These are phyloP conservation scores for Clytia hemisphaerica DNA, from an alignment of 30 jellyfish, hydroid and myxozoan genomes.

Conservation along the genomic window DNA sequence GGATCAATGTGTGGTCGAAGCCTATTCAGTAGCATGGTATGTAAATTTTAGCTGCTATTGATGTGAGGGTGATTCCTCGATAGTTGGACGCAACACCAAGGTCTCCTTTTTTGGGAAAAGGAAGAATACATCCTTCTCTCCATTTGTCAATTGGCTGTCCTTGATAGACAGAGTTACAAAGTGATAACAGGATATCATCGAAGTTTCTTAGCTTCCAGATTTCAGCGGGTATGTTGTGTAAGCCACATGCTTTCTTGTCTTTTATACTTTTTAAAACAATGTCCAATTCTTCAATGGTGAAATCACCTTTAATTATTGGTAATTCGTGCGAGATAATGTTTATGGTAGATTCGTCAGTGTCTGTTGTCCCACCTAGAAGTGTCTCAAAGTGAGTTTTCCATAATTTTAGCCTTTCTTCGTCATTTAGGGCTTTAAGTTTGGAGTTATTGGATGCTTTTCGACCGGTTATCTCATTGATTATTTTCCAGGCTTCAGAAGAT, in stretches of 20 bases:
- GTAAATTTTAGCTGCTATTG: background rate
- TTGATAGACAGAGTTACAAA: conserved; percentile 6
- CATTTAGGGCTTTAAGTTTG: conserved; percentile 21
- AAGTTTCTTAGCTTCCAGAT: background rate
- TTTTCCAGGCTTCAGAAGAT: conserved; percentile 14
- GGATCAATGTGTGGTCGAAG: conserved; percentile 14
- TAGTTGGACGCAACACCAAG: conserved; percentile 11
- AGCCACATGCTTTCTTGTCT: conserved; percentile 12
- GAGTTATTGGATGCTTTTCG: conserved; percentile 11
- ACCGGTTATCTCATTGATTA: conserved; percentile 26
- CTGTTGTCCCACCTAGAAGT: conserved; percentile 28
- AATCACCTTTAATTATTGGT: background rate
- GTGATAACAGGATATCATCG: background rate
- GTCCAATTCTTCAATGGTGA: conserved; percentile 18
- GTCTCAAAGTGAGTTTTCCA: conserved; percentile 18
- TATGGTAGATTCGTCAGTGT: background rate
- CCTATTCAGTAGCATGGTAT: conserved; percentile 3
- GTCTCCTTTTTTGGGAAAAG: conserved; percentile 21
- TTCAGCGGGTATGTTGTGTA: conserved; percentile 21
- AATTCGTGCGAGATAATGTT: background rate
- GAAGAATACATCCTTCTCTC: conserved; percentile 15
- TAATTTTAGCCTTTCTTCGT: background rate
- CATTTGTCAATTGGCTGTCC: background rate
- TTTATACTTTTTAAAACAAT: background rate
- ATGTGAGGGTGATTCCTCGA: conserved; percentile 21